Evolutionary conservation across 2,888 invertebrate species (phyloP), one percentile per base, ranked within the genome.

Genomic region (Eupithecia dodoneata): DNA sequence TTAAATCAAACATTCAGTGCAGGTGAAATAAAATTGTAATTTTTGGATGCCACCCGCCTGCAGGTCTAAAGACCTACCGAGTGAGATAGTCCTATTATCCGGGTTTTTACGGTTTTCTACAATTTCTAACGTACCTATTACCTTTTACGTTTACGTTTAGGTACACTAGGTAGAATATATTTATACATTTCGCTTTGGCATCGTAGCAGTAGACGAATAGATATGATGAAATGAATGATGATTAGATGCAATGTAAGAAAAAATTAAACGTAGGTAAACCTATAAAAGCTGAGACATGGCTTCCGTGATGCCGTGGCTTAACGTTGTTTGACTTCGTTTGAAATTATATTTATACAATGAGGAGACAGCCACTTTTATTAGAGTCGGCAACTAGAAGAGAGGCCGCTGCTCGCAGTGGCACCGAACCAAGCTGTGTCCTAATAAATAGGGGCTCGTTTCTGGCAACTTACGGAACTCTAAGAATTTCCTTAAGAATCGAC

Each of bases 361-460:
- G 49, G 4, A 49, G 3, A 4, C 13, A 15, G 13, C 7, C 18
- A 10, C 18, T 18, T 59, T 18, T 18, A 59, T 3, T 18, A 18
- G 18, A 59, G 10, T 55, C 13, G 49, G 49, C 59, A 6, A n/a
- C 15, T n/a, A n/a, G 15, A 55, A 55, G 15, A 9, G 7, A 18
- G 12, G 41, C 15, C 79, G 41, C 15, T 76, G 72, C 79, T 78
- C 3, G 13, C 30, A 42, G 69, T 77, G 2, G 0, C 9, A 49
- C 76, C 79, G 49, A 45, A 66, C 73, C 76, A 52, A 13, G 45
- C 44, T 69, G 67, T 77, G 76, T 78, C 76, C 79, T 79, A 78
- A 81, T 82, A 82, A 82, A 82, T 81, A 82, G 81, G 79, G 86
- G 86, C 89, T 89, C 86, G 88, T 88, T 89, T 88, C 84, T 79